Evolutionary conservation across 2,113 vertebrate genomes (phyloP), one percentile per base, ranked within the genome.

Genomic region (Cranoglanis bouderius): DNA sequence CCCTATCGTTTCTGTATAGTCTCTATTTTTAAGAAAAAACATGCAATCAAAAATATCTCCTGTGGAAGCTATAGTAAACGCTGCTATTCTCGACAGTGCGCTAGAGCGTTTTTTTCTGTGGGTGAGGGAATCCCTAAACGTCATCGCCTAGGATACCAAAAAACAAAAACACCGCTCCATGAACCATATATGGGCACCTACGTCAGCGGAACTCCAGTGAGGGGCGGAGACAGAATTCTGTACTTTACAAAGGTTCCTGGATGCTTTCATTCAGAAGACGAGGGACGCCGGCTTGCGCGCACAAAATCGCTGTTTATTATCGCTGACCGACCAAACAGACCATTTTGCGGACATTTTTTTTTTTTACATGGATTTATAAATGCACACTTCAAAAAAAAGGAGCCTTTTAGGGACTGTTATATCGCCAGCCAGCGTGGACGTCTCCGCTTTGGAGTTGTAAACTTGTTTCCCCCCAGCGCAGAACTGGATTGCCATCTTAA

Each of bases 121-220:
- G 95, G 95, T 96, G 96, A 98, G 98, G 98, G 98, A 99, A 95
- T 99, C 98, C 98, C 98, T 98, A 96, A 97, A 97, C 96, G 97
- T 97, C 96, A 97, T 97, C 96, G 97, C 98, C 98, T 97, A 97
- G 97, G 98, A 97, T 96, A 98, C 98, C 97, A 97, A 98, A 98
- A 75, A 98, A 98, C 97, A 98, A 95, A 99, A 96, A 97, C 98
- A 90, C 94, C 82, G 90, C 87, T 94, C 93, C 94, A 93, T 95
- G 95, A 93, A 88, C 96, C 97, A 96, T 97, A 97, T 98, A 97
- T 99, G 98, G 98, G 93, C 97, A 97, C 94, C 95, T 98, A 98
- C 98, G 98, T 99, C 98, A 99, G 96, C 98, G 98, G 97, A 99
- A 97, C 97, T 96, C 96, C 95, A 65, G 84, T 43, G 95, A 92